Evolutionary conservation across 2,113 vertebrate genomes (phyloP), one percentile per base, ranked within the genome.

Genomic region (Anoplopoma fimbria): DNA sequence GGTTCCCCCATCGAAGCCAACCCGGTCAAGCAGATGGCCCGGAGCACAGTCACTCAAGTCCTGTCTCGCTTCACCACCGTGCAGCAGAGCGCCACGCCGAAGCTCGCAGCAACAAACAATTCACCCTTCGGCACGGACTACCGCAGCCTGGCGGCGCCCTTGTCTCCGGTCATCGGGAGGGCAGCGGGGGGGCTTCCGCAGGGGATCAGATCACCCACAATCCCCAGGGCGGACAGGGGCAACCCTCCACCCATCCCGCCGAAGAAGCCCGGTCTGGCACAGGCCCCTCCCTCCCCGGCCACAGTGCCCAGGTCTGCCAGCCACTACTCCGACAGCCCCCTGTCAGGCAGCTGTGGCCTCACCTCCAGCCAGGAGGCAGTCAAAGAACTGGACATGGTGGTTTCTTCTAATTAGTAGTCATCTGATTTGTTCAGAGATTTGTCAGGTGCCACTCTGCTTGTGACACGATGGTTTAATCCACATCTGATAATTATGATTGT

Each of bases 101-200:
- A 97, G 85, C 93, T 93, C 0, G 88, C 81, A 75, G 93, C 3
- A 0, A n/a, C 84, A 0, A 97, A 97, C 90, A 98, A 96, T 90
- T 99, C 97, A 0, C 97, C 97, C 0, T 99, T 98, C 1, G 97
- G 98, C 79, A 99, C 97, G 3, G 98, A 99, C 95, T 99, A 98
- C 38, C 96, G 97, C 6, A 96, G 85, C 83, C 90, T 98, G 92
- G 95, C 96, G 2, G 94, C 91, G 42, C 90, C 93, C 42, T 27
- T 87, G 82, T 94, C 94, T 47, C 93, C 94, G 0, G 61, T 88
- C 64, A 80, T 88, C 0, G 96, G 95, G 29, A 95, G 96, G 49
- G 96, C 97, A 0, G 89, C 97, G 0, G 96, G 95, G 33, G 95
- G 94, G 0, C 53, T 96, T 21, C 96, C 95, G 40, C 97, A 96